Evolutionary conservation across 2,113 vertebrate genomes (phyloP), one percentile per base, ranked within the genome.

Genomic region (Elgaria multicarinata): DNA sequence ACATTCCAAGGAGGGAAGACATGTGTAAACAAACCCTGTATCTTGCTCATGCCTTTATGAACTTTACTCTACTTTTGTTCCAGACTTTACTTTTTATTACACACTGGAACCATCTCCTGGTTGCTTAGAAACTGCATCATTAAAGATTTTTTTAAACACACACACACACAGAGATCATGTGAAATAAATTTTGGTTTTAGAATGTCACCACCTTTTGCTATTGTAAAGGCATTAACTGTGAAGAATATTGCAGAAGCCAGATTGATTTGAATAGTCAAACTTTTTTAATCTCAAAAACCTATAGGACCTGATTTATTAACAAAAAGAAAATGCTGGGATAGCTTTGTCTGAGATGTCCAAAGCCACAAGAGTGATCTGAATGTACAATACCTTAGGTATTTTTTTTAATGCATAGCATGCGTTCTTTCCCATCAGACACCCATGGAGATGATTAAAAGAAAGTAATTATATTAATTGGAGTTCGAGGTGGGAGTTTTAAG

Each of bases 381-480:
- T 53, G 85, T 91, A 88, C 87, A 87, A 2, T 28, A 88, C 20
- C 86, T 81, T 87, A 31, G 7, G n/a, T n/a, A n/a, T 14, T 22
- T 90, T 87, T 18, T 55, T 80, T 36, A 53, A 2, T 69, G 13
- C 58, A 7, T 78, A 4, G 64, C 77, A 16, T 55, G 12, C 1
- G 80, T 0, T 69, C 90, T 28, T 85, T 91, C 85, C 53, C 85
- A 84, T 77, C 72, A 85, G 62, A 74, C 16, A 81, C 76, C 62
- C 0, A 0, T 67, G 55, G 24, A 92, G 44, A 90, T 89, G 86
- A n/a, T 87, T 75, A 82, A 16, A n/a, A 83, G 26, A 44, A 66
- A 50, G 83, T 83, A 82, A 3, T 44, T 53, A 53, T 80, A 82
- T 87, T 90, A 90, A 90, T 72, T 86, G 33, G 91, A 89, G 5